Conservation (phyloP, 2,888 invertebrate species). For the Aromia moschata region DNA sequence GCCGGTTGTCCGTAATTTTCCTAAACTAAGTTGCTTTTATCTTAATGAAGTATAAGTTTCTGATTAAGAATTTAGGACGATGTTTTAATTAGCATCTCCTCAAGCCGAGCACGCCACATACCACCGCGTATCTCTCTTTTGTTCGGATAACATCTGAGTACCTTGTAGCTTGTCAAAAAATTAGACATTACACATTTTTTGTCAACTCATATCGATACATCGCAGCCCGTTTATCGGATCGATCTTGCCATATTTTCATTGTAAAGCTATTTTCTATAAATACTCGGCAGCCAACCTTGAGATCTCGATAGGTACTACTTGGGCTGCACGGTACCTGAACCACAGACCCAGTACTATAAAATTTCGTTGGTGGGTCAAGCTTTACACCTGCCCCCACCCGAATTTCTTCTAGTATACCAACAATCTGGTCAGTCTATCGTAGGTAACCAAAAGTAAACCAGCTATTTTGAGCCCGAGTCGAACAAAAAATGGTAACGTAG, state of each 20-base stretch:
- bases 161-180: conserved; percentile 19
- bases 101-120: conserved; percentile 5
- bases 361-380: conserved; percentile 41
- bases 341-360: conserved; percentile 38
- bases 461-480: conserved; percentile 25
- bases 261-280: conserved; percentile 21
- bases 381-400: conserved; percentile 34
- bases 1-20: background rate
- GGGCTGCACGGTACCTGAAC: conserved; percentile 16
- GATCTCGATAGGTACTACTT: conserved; percentile 22
- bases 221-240: conserved; percentile 13
- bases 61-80: conserved; percentile 14
- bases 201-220: conserved; percentile 23
- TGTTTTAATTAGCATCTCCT: conserved; percentile 20
- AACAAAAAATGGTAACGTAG: conserved; percentile 32
- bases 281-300: conserved; percentile 18
- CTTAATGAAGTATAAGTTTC: background rate
- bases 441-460: conserved; percentile 28
- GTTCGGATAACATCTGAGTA: conserved; percentile 18
- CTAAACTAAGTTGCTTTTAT: background rate
- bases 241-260: conserved; percentile 20
- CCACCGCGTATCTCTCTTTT: conserved; percentile 8
- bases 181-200: conserved; percentile 25
- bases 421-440: conserved; percentile 34
- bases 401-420: conserved; percentile 37